Evolutionary conservation across 2,797 vertebrate genomes (phyloP).

Genomic region (Thaleichthys pacificus): DNA sequence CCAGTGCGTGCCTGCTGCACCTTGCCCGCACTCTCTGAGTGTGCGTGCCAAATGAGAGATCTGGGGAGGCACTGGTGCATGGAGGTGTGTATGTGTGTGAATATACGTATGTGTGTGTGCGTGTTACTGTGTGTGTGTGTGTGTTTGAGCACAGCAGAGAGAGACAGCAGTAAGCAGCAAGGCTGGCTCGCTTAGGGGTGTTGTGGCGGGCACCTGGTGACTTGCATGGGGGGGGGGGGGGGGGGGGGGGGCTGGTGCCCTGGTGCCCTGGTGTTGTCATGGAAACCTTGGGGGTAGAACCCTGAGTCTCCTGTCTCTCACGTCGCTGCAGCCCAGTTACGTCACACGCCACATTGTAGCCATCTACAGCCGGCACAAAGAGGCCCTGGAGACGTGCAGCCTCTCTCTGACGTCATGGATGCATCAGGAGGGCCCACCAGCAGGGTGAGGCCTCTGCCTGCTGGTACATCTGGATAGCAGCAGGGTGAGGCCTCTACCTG

Average conservation of each 20-base stretch:
- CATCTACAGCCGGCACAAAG: too few species aligned
- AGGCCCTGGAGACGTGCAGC: too few species aligned
- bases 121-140: not conserved
- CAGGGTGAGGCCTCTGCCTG: too few species aligned
- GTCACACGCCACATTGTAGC: too few species aligned
- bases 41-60: conserved; percentile 3
- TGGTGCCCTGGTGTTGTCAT: not conserved
- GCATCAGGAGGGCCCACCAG: too few species aligned
- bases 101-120: not conserved
- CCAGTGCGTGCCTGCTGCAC: not conserved
- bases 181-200: not conserved
- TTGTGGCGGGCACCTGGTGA: conserved; percentile 7
- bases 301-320: too few species aligned
- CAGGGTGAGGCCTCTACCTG: conserved; percentile 62
- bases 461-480: too few species aligned
- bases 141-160: not conserved
- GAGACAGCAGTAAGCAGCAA: too few species aligned
- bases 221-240: not conserved
- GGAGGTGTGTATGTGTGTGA: not conserved
- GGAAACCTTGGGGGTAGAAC: not conserved
- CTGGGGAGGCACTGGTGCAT: conserved; percentile 4
- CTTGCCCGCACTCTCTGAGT: conserved; percentile 10
- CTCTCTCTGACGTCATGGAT: too few species aligned
- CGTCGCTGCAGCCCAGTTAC: too few species aligned
- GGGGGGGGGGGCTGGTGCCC: not conserved